phyloP scores from a whole-genome alignment of 1,140 invertebrate genomes.

The Rhopalosiphum maidis region DNA sequence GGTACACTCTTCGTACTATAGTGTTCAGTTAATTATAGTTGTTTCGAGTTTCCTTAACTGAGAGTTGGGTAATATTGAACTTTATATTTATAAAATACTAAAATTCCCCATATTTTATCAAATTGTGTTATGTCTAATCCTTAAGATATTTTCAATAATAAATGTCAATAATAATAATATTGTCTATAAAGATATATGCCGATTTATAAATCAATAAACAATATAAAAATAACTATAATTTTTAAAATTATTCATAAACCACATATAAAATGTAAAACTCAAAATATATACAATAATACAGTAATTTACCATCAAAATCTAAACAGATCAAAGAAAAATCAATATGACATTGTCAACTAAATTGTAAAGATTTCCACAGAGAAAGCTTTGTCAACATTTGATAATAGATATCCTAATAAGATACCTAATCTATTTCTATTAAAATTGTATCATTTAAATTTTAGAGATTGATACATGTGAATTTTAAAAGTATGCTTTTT shows the following conservation, averaged over 20 bases:
- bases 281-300: not conserved
- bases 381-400: not conserved
- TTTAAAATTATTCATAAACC: not conserved
- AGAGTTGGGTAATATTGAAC: not conserved
- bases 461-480: not conserved
- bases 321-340: not conserved
- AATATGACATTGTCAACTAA: not conserved
- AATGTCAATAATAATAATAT: no score
- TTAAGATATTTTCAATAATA: not conserved
- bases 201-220: not conserved
- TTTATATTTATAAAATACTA: not conserved
- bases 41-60: not conserved
- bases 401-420: not conserved
- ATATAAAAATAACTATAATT: not conserved
- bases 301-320: not conserved
- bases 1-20: not conserved
- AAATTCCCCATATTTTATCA: not conserved
- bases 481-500: not conserved
- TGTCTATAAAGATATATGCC: no score
- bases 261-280: not conserved
- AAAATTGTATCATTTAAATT: no score
- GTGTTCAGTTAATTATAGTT: conserved; percentile 11
- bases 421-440: not conserved
- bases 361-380: not conserved
- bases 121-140: not conserved